Evolutionary conservation across 1,140 invertebrate species (phyloP).

Genomic region (Oreohelix idahoensis): DNA sequence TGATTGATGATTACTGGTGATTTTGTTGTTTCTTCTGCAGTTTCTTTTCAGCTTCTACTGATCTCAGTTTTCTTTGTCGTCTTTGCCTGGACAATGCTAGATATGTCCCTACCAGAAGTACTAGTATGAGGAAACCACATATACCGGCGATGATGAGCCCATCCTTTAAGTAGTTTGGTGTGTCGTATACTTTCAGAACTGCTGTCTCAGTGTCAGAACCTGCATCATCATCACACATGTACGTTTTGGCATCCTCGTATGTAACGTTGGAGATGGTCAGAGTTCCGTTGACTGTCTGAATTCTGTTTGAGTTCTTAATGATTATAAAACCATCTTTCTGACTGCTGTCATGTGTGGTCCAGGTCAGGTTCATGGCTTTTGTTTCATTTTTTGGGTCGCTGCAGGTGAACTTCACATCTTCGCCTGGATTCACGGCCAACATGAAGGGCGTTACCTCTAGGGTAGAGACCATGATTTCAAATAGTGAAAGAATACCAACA

Average conservation of each 20-base stretch:
- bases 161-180: neutral
- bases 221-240: neutral
- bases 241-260: neutral
- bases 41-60: neutral
- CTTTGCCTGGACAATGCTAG: neutral
- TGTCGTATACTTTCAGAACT: conserved; percentile 15
- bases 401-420: conserved; percentile 6
- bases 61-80: neutral
- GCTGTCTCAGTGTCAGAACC: neutral
- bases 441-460: neutral
- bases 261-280: neutral
- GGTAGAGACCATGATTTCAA: neutral
- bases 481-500: neutral
- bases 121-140: neutral
- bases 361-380: neutral
- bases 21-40: neutral
- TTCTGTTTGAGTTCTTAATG: neutral
- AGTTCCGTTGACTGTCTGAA: conserved; percentile 1
- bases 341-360: neutral
- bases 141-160: neutral
- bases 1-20: neutral
- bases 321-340: neutral
- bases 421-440: neutral
- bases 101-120: neutral
- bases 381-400: neutral